Evolutionary conservation across 2,797 vertebrate species (phyloP), one percentile per base, ranked within the genome.

Genomic region (Phalloptychus januarius): DNA sequence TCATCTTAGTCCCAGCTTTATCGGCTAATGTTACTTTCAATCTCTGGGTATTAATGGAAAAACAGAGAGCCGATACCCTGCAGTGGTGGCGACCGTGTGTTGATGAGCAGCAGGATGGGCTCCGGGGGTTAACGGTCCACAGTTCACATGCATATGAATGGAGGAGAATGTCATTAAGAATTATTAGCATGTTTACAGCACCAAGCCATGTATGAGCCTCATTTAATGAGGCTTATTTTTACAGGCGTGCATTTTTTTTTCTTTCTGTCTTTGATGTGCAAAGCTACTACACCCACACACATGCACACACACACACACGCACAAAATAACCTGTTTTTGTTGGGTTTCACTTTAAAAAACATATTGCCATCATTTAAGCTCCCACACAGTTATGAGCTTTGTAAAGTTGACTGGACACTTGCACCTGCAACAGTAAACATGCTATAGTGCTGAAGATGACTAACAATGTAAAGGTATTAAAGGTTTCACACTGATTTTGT

Each of bases 41-140:
- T 95, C 94, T 94, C 90, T 93, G 83, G 85, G 93, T 94, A 94
- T 95, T 95, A 95, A 95, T 94, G 93, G 90, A 92, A 92, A 94
- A 92, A 89, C 84, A 85, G 84, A 82, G 85, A 88, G 83, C 82
- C 69, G 72, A 83, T 83, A 77, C 71, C 78, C 76, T 28, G 81
- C 86, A 87, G 90, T 89, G 86, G 81, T 58, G 67, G 79, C 12
- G 45, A 44, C 75, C 45, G 70, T 42, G 70, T 76, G 87, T 78
- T 85, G 89, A 84, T 85, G 83, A 89, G 83, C 48, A 31, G 75
- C 5, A 4, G 75, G 76, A 74, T 70, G 81, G 82, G 10, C 56
- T 78, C 61, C 77, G 78, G 78, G 90, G 85, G 87, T 87, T 89
- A 87, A 86, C 79, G 38, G 86, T 81, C 80, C n/a, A 46, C 80